Evolutionary conservation across 2,113 vertebrate genomes (phyloP).

Genomic region (Nesogale talazaci): DNA sequence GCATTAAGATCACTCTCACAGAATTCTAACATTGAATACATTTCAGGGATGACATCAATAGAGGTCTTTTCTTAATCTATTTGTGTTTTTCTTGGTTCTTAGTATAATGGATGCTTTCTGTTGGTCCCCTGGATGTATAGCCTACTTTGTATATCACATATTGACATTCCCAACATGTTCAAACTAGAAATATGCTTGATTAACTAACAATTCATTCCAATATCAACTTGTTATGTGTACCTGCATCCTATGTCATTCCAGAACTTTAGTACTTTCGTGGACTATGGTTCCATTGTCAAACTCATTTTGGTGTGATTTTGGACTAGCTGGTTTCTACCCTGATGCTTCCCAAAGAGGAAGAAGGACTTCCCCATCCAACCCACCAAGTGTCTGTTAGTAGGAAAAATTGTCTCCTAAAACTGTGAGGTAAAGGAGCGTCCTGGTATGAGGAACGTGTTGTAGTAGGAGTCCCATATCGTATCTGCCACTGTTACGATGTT

Average conservation of each 20-base stretch:
- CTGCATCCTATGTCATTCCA: background rate
- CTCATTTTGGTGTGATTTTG: background rate
- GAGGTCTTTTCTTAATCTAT: background rate
- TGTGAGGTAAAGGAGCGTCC: background rate
- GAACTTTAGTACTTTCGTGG: background rate
- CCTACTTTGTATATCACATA: background rate
- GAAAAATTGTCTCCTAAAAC: background rate
- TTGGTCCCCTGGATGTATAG: background rate
- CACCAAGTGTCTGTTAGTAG: background rate
- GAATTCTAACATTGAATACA: conserved; percentile 16
- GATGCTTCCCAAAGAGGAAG: background rate
- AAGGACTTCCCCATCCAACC: background rate
- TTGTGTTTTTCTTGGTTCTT: background rate
- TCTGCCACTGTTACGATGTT: background rate
- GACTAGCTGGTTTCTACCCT: background rate
- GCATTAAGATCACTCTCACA: conserved; percentile 1
- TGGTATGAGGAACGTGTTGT: background rate
- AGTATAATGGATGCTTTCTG: background rate
- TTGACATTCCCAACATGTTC: too few relatives aligned
- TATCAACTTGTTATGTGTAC: too few relatives aligned
- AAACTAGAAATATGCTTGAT: too few relatives aligned
- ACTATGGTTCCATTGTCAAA: background rate
- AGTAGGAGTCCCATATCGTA: background rate
- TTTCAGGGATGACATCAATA: background rate
- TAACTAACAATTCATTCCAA: too few relatives aligned